Evolutionary conservation across 2,113 vertebrate species (phyloP).

Genomic region (Recurvirostra avosetta): DNA sequence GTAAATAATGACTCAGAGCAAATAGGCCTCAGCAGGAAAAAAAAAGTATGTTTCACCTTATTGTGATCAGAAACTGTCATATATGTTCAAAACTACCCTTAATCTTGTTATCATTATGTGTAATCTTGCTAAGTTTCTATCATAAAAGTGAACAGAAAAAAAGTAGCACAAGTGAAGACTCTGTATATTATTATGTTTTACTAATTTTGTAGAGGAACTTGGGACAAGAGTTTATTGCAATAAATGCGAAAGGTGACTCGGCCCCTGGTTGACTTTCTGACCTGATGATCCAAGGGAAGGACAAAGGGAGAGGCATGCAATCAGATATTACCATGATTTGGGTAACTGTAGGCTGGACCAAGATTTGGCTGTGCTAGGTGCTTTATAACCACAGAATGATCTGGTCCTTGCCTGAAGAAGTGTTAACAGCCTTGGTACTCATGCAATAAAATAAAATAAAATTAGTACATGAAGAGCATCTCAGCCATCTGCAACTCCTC

Average conservation of each 20-base stretch:
- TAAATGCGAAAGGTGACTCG: not conserved
- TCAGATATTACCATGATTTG: not conserved
- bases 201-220: not conserved
- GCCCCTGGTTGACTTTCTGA: not conserved
- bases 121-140: not conserved
- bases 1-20: slow-evolving; percentile 24
- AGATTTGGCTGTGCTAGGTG: not conserved
- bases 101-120: not conserved
- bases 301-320: not conserved
- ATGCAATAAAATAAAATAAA: not conserved
- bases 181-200: not conserved
- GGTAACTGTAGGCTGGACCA: not conserved
- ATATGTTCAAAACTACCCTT: not conserved
- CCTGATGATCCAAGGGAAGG: not conserved
- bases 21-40: not conserved
- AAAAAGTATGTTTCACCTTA: not conserved
- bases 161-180: not conserved
- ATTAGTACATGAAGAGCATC: not conserved
- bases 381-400: not conserved
- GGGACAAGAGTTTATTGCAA: not conserved
- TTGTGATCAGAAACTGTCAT: not conserved
- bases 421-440: not conserved
- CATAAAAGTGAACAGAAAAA: not conserved
- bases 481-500: not conserved
- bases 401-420: not conserved